Conservation (phyloP, 2,797 vertebrate species). For the Spinus olivaceus region DNA sequence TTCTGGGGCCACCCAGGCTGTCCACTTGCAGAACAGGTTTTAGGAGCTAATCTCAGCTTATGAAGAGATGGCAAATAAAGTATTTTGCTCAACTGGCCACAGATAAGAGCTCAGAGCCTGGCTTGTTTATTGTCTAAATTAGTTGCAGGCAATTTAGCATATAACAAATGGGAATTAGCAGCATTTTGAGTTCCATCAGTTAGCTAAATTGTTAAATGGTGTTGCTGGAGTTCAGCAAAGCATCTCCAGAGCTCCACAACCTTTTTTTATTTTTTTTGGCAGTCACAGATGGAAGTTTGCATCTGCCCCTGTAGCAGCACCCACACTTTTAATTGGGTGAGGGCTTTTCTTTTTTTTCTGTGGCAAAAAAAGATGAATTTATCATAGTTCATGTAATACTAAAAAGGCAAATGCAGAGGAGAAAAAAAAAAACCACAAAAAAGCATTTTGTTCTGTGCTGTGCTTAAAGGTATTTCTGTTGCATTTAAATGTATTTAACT, state of each 20-base stretch:
- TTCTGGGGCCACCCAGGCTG: not conserved
- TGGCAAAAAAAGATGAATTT: not conserved
- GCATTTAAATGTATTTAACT: not conserved
- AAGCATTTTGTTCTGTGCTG: not conserved
- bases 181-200: not conserved
- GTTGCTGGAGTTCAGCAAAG: conserved; percentile 23
- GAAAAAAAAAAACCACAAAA: not conserved
- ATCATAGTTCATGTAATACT: not conserved
- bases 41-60: not conserved
- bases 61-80: not conserved
- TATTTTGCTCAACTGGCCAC: not conserved
- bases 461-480: not conserved
- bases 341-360: not conserved
- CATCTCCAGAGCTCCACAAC: not conserved
- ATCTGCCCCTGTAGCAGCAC: not conserved
- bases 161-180: not conserved
- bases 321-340: not conserved
- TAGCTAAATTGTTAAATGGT: not conserved
- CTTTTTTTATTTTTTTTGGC: not conserved
- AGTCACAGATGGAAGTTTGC: not conserved
- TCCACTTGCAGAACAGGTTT: not conserved
- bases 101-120: not conserved
- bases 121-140: not conserved
- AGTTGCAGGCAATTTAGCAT: not conserved
- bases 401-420: not conserved